Base-by-base conservation (phyloP, 2,113 vertebrate genomes). In the Dipodomys spectabilis region DNA sequence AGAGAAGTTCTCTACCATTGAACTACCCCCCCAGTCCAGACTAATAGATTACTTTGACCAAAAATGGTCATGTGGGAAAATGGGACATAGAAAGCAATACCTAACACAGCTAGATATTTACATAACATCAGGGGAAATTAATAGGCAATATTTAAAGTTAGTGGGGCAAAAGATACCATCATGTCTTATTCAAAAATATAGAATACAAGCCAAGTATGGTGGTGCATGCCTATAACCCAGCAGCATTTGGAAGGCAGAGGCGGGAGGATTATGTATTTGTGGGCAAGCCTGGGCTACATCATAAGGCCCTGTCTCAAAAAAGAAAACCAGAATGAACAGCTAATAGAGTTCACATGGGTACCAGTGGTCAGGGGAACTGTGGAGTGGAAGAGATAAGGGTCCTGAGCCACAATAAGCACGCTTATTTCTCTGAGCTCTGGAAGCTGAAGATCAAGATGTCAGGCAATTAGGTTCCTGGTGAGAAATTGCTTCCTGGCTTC, bases 401-500 rank as follows among this genome's bases (percentile, higher is more conserved):
- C 27, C 39, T 6, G 12, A 57, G 12, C 53, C 53, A 57, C 53
- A 57, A 5, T 65, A 71, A 53, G 57, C 30, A 64, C 57, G 53
- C 30, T 85, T 22, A 32, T 28, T 57, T 80, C n/a, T 74, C 68
- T 20, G 0, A 7, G 23, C 73, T 68, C 79, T 32, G 9, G 53
- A 73, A 16, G 20, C 1, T 4, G 5, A 28, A 80, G 53, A 10
- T 32, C 65, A 53, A 35, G 16, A 25, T 28, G 32, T 60, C 19
- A 1, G 16, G 1, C 25, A 30, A 4, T 35, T 30, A 2, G 2
- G 32, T 57, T 44, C 25, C 28, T 3, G 27, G 11, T 4, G 18
- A 69, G 45, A 28, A 5, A 3, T 45, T 67, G 39, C n/a, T 28
- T 68, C 45, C 57, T 19, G 32, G 8, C 25, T 57, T 68, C 67